These are phyloP conservation scores for Cynocephalus volans DNA, from an alignment of 2,113 vertebrate species.

Conservation along the genomic window DNA sequence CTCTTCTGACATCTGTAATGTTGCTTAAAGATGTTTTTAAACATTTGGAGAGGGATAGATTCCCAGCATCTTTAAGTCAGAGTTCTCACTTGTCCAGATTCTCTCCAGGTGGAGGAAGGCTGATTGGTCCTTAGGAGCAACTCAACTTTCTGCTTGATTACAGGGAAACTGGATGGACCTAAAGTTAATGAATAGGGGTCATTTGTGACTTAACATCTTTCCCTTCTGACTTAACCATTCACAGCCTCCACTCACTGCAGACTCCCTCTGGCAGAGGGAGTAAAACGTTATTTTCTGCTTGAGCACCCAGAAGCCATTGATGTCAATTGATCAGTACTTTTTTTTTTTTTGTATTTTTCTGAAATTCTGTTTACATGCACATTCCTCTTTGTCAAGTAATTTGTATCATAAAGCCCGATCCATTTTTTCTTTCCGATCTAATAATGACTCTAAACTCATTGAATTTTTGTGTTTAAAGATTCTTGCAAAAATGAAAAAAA, in stretches of 20 bases:
- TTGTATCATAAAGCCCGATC: slow-evolving; percentile 58
- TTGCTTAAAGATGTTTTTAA: not conserved
- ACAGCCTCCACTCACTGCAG: slow-evolving; percentile 7
- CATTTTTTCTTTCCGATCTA: slow-evolving; percentile 67
- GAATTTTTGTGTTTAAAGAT: slow-evolving; percentile 52
- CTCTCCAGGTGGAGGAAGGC: not conserved
- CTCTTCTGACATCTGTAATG: not conserved
- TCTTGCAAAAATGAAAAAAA: not conserved
- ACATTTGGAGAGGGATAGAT: not conserved
- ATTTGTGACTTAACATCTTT: not conserved
- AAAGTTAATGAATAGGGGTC: not conserved
- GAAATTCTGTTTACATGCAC: slow-evolving; percentile 77
- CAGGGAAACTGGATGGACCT: not conserved
- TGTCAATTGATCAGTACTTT: slow-evolving; percentile 77
- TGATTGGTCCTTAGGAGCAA: not conserved
- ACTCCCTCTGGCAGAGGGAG: slow-evolving; percentile 49
- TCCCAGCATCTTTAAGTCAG: not conserved
- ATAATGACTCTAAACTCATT: slow-evolving; percentile 63
- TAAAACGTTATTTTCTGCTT: slow-evolving; percentile 79
- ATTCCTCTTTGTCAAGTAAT: slow-evolving; percentile 71
- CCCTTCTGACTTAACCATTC: slow-evolving; percentile 56
- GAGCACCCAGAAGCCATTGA: slow-evolving; percentile 74
- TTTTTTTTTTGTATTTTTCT: slow-evolving; percentile 66
- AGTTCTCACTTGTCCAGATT: not conserved
- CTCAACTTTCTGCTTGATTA: not conserved